Percentiles rank a stretch among this genome's conserved stretches.
phyloP scores from a whole-genome alignment of 1,140 invertebrate species.

The Drosophila lacertosa region DNA sequence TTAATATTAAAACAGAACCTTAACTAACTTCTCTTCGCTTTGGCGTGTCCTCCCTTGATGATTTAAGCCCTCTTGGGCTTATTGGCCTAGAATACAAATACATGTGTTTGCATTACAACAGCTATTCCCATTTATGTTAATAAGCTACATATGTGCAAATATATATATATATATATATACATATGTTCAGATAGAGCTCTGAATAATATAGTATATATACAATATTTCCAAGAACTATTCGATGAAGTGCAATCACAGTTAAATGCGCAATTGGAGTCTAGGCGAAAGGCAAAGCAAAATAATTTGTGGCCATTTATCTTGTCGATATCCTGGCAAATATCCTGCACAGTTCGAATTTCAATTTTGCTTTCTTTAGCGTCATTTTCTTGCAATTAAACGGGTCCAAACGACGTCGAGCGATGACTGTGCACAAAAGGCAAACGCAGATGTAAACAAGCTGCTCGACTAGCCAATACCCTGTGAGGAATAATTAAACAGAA shows the following conservation, averaged over 20 bases:
- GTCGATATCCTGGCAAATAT: neutral
- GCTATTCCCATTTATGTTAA: constrained; percentile 15
- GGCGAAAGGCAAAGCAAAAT: neutral
- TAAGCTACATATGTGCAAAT: neutral
- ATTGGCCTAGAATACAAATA: constrained; percentile 35
- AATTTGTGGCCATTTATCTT: constrained; percentile 11
- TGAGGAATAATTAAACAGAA: constrained; percentile 12
- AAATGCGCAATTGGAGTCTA: neutral
- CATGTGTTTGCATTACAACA: constrained; percentile 34
- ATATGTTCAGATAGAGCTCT: neutral
- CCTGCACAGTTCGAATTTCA: constrained; percentile 7
- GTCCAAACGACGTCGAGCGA: neutral
- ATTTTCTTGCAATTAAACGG: constrained; percentile 25
- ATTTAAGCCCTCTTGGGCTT: constrained; percentile 54
- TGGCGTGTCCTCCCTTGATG: constrained; percentile 28
- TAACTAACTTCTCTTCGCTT: neutral
- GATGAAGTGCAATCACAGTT: neutral
- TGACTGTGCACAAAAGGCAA: constrained; percentile 8
- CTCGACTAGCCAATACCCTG: constrained; percentile 31
- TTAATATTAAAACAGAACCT: too few relatives aligned
- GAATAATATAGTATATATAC: too few relatives aligned
- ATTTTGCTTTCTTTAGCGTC: constrained; percentile 23
- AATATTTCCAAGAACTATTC: neutral
- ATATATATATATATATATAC: neutral
- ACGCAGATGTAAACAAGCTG: constrained; percentile 2